Conservation (phyloP, 2,888 invertebrate genomes). For the Agriotes lineatus region DNA sequence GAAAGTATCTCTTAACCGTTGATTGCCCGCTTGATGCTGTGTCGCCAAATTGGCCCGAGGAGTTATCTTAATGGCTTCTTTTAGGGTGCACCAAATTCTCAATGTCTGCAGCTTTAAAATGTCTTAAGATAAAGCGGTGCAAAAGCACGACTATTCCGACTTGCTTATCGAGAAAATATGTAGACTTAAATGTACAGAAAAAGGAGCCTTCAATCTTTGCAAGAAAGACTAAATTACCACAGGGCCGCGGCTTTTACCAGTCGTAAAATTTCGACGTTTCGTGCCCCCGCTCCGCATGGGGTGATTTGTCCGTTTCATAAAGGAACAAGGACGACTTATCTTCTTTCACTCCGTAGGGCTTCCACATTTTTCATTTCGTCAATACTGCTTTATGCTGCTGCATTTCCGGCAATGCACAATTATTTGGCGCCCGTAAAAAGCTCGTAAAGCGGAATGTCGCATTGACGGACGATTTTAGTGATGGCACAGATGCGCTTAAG, state of each 20-base stretch:
- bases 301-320: not conserved
- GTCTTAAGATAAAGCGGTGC: constrained; percentile 15
- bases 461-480: constrained; percentile 4
- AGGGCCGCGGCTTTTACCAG: not conserved
- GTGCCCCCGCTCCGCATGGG: not conserved
- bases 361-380: not conserved
- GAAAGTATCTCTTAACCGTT: too few species aligned
- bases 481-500: not conserved
- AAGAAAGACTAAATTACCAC: constrained; percentile 5
- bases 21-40: not conserved
- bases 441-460: not conserved
- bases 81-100: constrained; percentile 20
- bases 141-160: constrained; percentile 7
- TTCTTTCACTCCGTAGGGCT: not conserved
- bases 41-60: constrained; percentile 10
- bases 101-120: constrained; percentile 12
- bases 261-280: constrained; percentile 5
- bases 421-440: constrained; percentile 5
- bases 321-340: not conserved
- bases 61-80: constrained; percentile 16
- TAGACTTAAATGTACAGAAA: constrained; percentile 17
- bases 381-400: not conserved
- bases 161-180: constrained; percentile 19
- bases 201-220: constrained; percentile 13
- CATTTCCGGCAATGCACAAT: constrained; percentile 4